Evolutionary conservation across 2,888 invertebrate species (phyloP).

Genomic region (Agrochola circellaris): DNA sequence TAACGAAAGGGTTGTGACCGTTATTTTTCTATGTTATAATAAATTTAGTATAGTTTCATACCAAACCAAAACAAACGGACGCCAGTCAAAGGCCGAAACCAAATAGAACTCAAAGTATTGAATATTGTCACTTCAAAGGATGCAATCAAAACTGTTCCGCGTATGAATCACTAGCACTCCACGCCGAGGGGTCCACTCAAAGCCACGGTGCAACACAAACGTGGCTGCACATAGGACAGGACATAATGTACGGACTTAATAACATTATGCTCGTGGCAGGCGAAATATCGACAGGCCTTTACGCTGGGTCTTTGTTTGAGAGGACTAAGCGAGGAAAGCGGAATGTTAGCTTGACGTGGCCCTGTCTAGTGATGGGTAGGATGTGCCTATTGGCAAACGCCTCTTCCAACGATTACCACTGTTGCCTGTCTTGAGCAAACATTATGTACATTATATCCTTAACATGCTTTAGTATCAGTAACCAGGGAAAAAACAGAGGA

Average conservation of each 20-base stretch:
- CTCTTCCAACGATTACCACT: no score
- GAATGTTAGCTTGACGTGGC: no score
- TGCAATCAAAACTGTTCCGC: conserved; percentile 4
- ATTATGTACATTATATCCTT: not conserved
- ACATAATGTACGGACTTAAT: not conserved
- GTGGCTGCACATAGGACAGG: not conserved
- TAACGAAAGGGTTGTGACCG: no score
- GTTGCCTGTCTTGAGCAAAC: not conserved
- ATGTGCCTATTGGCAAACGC: no score
- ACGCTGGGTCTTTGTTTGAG: not conserved
- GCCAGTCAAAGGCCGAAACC: fast-evolving
- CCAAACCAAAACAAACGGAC: not conserved
- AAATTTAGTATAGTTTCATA: no score
- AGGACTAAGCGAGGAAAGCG: not conserved
- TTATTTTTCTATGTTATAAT: no score
- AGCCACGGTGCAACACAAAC: not conserved
- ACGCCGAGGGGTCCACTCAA: not conserved
- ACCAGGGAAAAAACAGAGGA: not conserved
- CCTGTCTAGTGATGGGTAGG: no score
- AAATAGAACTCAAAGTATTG: not conserved
- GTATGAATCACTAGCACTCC: not conserved
- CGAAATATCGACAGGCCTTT: not conserved
- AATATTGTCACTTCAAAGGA: conserved; percentile 3
- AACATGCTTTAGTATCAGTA: not conserved
- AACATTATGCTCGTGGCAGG: not conserved